phyloP scores from a whole-genome alignment of 2,113 vertebrate species.

The Gymnogyps californianus region DNA sequence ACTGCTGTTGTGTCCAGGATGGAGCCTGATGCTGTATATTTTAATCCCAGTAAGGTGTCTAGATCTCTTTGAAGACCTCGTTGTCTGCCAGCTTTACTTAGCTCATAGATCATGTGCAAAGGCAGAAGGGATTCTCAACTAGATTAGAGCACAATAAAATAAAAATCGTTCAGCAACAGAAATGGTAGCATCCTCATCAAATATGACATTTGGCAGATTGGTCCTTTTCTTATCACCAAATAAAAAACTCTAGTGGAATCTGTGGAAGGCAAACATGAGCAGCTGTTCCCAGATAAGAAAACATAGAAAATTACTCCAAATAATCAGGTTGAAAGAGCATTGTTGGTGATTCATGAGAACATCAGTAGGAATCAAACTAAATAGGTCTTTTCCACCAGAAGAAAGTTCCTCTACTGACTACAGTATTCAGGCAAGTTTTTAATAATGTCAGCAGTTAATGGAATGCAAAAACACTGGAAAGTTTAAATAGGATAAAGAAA shows the following conservation, averaged over 20 bases:
- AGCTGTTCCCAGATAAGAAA: not conserved
- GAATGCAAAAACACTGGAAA: not conserved
- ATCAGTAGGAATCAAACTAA: not conserved
- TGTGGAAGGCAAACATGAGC: rapidly evolving
- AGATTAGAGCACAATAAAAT: not conserved
- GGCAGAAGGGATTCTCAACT: not conserved
- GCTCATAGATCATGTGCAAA: not conserved
- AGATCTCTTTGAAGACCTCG: not conserved
- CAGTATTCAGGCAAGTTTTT: not conserved
- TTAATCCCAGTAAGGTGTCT: not conserved
- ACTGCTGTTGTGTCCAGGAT: not conserved
- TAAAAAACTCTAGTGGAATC: not conserved
- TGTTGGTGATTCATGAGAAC: not conserved
- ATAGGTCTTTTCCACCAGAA: not conserved
- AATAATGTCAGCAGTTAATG: not conserved
- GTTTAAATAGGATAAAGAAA: not conserved
- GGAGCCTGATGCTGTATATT: not conserved
- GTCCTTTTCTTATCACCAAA: not conserved
- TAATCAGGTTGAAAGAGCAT: not conserved
- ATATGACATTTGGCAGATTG: rapidly evolving
- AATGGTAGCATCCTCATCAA: not conserved
- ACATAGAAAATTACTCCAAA: not conserved
- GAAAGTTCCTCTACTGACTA: not conserved
- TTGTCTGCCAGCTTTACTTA: not conserved
- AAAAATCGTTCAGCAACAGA: not conserved